Conservation (phyloP, 2,113 vertebrate species). For the Psilopogon haemacephalus region DNA sequence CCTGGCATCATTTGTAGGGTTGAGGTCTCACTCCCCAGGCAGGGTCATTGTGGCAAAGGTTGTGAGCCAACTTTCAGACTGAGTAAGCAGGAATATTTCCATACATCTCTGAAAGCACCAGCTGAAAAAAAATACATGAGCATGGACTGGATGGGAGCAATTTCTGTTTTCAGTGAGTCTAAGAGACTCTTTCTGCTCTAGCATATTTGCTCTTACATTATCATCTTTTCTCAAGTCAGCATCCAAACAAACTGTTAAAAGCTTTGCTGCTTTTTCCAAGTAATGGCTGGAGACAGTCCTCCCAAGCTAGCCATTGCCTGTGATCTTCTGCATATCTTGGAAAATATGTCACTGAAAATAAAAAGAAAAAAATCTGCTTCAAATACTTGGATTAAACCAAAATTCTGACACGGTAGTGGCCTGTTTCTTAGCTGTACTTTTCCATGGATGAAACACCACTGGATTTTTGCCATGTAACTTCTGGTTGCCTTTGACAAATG, state of each 20-base stretch:
- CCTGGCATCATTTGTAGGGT: background rate
- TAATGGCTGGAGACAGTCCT: background rate
- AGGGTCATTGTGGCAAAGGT: fast-evolving
- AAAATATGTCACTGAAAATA: conserved; percentile 9
- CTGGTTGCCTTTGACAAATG: background rate
- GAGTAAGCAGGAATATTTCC: background rate
- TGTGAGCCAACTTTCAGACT: background rate
- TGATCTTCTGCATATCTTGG: background rate
- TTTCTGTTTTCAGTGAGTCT: background rate
- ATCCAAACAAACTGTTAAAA: background rate
- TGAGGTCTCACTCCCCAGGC: background rate
- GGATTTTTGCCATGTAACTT: background rate
- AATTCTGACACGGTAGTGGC: background rate
- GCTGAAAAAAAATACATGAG: background rate
- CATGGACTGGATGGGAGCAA: background rate
- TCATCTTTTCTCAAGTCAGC: background rate
- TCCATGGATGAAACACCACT: background rate
- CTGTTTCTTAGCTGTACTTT: conserved; percentile 35
- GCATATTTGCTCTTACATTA: background rate
- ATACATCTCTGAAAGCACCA: background rate
- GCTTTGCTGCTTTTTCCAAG: background rate
- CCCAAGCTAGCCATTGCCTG: background rate
- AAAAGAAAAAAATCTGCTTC: background rate
- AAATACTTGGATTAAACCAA: conserved; percentile 20
- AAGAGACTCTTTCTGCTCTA: background rate